Evolutionary conservation across 1,140 invertebrate species (phyloP).

Genomic region (Proales similis): DNA sequence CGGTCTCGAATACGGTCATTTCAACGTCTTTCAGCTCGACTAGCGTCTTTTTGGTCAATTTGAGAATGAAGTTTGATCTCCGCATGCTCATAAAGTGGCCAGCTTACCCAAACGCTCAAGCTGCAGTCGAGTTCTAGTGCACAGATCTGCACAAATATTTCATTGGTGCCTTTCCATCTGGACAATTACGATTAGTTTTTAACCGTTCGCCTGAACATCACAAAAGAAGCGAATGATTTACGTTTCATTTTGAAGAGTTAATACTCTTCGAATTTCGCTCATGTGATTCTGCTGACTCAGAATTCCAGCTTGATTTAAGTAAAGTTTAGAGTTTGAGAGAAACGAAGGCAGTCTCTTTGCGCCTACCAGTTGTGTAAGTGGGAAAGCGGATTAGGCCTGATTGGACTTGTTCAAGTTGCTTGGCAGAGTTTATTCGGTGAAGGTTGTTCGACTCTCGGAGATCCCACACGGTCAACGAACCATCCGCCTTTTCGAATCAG

Average conservation of each 20-base stretch:
- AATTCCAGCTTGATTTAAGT: constrained; percentile 24
- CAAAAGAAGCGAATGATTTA: too few relatives aligned
- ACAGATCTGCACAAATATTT: constrained; percentile 31
- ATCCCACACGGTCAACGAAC: constrained; percentile 29
- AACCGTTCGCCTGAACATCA: too few relatives aligned
- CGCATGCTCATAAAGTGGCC: neutral
- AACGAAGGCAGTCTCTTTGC: too few relatives aligned
- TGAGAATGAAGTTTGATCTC: neutral
- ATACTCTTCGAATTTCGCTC: constrained; percentile 19
- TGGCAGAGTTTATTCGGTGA: neutral
- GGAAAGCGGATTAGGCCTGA: neutral
- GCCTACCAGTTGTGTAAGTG: constrained; percentile 27
- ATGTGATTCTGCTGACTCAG: constrained; percentile 28
- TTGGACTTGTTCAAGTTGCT: neutral
- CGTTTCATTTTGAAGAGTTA: constrained; percentile 31
- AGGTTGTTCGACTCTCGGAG: constrained; percentile 13
- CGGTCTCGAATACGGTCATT: constrained; percentile 32
- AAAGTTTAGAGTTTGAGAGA: too few relatives aligned
- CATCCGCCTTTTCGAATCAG: neutral
- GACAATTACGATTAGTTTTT: too few relatives aligned
- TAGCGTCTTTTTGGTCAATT: neutral
- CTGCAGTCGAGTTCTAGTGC: constrained; percentile 10
- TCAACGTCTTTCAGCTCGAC: constrained; percentile 35
- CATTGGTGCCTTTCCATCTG: neutral
- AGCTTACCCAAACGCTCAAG: constrained; percentile 16